A percentile compares a stretch with the other conserved stretches of the same genome.
These are phyloP conservation scores for Microctenopoma stevenorrisi DNA, from an alignment of 2,797 vertebrate species.

Conservation along the genomic window DNA sequence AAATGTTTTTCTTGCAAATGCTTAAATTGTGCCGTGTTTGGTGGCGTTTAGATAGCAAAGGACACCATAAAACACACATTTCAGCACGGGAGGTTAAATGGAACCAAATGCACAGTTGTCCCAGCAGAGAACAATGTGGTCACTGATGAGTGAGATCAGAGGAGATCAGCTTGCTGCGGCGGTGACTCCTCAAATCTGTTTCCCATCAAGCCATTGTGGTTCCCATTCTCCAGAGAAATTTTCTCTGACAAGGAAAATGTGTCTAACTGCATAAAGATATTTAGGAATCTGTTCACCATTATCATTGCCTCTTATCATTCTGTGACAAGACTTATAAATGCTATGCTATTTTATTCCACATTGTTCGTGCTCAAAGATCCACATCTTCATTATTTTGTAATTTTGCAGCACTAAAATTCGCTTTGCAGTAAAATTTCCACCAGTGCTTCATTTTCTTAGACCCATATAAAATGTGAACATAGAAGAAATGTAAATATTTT, in stretches of 20 bases:
- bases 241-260: constrained; percentile 73
- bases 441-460: not conserved
- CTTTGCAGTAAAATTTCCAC: not conserved
- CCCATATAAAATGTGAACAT: not conserved
- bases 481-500: not conserved
- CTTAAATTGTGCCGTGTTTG: constrained; percentile 52
- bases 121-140: constrained; percentile 46
- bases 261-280: constrained; percentile 68
- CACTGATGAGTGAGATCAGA: constrained; percentile 73
- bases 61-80: constrained; percentile 56
- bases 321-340: constrained; percentile 25
- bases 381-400: not conserved
- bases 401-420: not conserved
- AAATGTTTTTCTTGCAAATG: constrained; percentile 77
- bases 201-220: constrained; percentile 64
- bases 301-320: constrained; percentile 45
- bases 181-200: constrained; percentile 74
- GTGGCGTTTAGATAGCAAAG: constrained; percentile 68
- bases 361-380: constrained; percentile 11
- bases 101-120: constrained; percentile 73
- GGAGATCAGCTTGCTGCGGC: constrained; percentile 43
- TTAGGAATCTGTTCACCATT: constrained; percentile 74
- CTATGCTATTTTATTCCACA: constrained; percentile 15
- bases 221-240: constrained; percentile 50
- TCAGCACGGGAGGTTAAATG: constrained; percentile 66